Evolutionary conservation across 2,113 vertebrate species (phyloP).

Genomic region (Bombycilla garrulus): DNA sequence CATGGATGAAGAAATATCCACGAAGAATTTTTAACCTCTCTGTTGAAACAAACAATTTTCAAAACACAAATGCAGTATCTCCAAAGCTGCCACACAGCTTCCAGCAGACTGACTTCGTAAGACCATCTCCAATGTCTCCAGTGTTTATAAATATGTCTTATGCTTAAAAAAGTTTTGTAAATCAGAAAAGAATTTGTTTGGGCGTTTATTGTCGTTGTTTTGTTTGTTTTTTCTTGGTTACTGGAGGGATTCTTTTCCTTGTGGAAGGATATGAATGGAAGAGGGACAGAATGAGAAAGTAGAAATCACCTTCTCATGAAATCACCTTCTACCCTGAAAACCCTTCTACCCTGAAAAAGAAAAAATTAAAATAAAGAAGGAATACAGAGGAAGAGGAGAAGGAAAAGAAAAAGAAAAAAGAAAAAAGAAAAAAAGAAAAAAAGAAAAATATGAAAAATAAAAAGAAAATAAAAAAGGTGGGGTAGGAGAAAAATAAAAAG

Average conservation of each 20-base stretch:
- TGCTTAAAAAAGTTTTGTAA: not conserved
- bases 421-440: fast-evolving
- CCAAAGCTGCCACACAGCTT: not conserved
- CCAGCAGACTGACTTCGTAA: not conserved
- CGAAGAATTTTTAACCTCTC: not conserved
- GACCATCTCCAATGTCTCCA: not conserved
- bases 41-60: not conserved
- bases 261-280: not conserved
- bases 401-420: too few species aligned
- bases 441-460: too few species aligned
- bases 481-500: too few species aligned
- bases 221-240: not conserved
- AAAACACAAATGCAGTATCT: not conserved
- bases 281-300: not conserved
- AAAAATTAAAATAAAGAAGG: not conserved
- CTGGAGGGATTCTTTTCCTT: not conserved
- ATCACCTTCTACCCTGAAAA: not conserved
- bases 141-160: not conserved
- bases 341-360: not conserved
- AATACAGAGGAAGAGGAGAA: not conserved
- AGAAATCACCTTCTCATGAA: not conserved
- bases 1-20: not conserved
- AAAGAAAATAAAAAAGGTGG: too few species aligned
- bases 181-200: not conserved
- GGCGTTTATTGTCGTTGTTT: not conserved